Evolutionary conservation across 2,888 invertebrate species (phyloP).

Genomic region (Rhingia campestris): DNA sequence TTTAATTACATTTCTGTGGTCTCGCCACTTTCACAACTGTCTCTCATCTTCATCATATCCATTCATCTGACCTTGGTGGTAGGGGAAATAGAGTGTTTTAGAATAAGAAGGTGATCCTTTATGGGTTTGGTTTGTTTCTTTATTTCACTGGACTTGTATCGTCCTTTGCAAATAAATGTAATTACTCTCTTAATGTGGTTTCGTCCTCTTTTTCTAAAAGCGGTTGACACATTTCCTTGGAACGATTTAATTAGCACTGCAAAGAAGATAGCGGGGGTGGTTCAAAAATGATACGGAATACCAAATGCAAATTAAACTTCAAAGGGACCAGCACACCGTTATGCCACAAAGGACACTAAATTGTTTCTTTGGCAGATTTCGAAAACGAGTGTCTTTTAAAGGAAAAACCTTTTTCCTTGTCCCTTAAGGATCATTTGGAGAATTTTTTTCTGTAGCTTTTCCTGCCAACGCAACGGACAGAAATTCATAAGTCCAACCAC

Average conservation of each 20-base stretch:
- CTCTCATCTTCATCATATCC: constrained; percentile 30
- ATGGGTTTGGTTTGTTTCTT: neutral
- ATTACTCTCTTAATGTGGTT: constrained; percentile 35
- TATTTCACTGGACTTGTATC: neutral
- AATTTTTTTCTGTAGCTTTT: too few relatives aligned
- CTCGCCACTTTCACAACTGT: constrained; percentile 52
- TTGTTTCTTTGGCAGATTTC: constrained; percentile 56
- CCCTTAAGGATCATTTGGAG: constrained; percentile 21
- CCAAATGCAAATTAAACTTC: constrained; percentile 63
- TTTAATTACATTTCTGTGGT: constrained; percentile 72
- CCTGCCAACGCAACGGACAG: too few relatives aligned
- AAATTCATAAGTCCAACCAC: too few relatives aligned
- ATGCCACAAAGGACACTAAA: constrained; percentile 25
- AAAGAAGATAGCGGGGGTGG: constrained; percentile 12
- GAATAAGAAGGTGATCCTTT: constrained; percentile 26
- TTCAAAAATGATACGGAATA: constrained; percentile 31
- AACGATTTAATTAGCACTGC: constrained; percentile 65
- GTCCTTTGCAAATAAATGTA: constrained; percentile 51
- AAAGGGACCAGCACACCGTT: constrained; percentile 33
- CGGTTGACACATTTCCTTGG: constrained; percentile 57
- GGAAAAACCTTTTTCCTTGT: constrained; percentile 30
- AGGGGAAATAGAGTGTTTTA: constrained; percentile 37
- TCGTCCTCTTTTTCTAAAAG: constrained; percentile 19
- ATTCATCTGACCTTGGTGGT: constrained; percentile 6
- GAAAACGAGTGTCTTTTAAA: constrained; percentile 55